Percentiles rank a stretch among this genome's conserved stretches.
Conservation (phyloP, 23 tunicate genomes). For the Diplosoma virens region DNA sequence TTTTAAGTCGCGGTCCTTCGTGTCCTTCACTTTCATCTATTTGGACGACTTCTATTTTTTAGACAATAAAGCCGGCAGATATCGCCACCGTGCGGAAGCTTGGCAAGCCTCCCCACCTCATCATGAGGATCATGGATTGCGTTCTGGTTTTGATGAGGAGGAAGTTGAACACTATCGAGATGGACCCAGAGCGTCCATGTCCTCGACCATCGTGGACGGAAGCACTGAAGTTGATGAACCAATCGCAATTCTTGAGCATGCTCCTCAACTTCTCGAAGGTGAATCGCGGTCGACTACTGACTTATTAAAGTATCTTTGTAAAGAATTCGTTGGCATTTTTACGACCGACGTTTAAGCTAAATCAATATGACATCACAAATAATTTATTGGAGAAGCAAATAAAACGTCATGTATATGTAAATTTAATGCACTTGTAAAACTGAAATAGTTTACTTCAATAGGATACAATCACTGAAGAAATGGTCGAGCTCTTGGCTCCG, state of each 20-base stretch:
- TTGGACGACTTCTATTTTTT: neutral
- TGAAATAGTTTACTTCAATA: neutral
- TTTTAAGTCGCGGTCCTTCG: too few species aligned
- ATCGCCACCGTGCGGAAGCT: conserved; percentile 78
- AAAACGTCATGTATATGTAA: too few species aligned
- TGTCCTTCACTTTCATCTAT: too few species aligned
- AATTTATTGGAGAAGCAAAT: too few species aligned
- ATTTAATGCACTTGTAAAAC: neutral
- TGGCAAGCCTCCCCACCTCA: conserved; percentile 82
- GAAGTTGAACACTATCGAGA: conserved; percentile 50
- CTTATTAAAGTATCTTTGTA: too few species aligned
- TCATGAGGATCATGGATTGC: conserved; percentile 90
- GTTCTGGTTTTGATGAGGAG: conserved; percentile 68
- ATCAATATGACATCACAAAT: too few species aligned
- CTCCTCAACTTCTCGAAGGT: conserved; percentile 72
- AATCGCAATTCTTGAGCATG: conserved; percentile 68
- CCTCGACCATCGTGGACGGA: conserved; percentile 69
- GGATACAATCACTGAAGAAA: conserved; percentile 78
- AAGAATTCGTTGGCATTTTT: too few species aligned
- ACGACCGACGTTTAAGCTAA: too few species aligned
- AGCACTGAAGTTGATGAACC: conserved; percentile 74
- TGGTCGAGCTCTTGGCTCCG: conserved; percentile 58
- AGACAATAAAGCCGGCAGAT: conserved; percentile 79
- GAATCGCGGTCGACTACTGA: too few species aligned
- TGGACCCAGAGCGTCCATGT: conserved; percentile 72